Evolutionary conservation across 2,113 vertebrate genomes (phyloP), one percentile per base, ranked within the genome.

Genomic region (Mohoua ochrocephala): DNA sequence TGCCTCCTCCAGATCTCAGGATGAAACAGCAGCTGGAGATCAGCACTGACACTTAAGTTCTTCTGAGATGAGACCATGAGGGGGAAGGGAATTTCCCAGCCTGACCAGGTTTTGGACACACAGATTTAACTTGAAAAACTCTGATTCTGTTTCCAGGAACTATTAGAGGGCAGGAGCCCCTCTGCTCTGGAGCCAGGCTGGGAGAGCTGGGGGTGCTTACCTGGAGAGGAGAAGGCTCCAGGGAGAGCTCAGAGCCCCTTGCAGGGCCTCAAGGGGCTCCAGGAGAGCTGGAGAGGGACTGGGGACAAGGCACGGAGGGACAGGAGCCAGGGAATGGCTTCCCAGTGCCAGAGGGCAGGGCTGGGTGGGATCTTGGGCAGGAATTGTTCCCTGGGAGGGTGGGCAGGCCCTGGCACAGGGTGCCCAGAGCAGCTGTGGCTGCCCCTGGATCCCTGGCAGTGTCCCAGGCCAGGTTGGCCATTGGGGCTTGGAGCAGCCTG

Each of bases 291-390:
- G 1, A 69, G 54, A 69, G 33, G 39, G 27, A 69, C 44, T 68
- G 16, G 70, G 71, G 37, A 42, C 53, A 86, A 68, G 37, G 61
- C 0, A 0, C 11, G 35, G 1, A 76, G 84, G 61, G 37, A 5
- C 37, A 77, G 61, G 9, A 44, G 0, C 0, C 11, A 33, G 84
- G 45, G 53, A 77, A 44, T 77, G 53, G 63, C 53, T 84, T 57
- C 5, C 13, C 20, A 67, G 2, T n/a, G 82, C 15, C 83, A 76
- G 35, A 86, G 37, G 22, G 45, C 44, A 76, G 60, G 52, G 31
- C 1, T 22, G 24, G 42, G 0, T 57, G 50, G 70, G 82, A 56
- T 5, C 0, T n/a, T 11, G 50, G 82, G n/a, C 1, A 65, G n/a
- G 41, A 53, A 56, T 64, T 56, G 15, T 33, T 74, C 41, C 45